Evolutionary conservation across 2,888 invertebrate genomes (phyloP).

Genomic region (Idaea straminata): DNA sequence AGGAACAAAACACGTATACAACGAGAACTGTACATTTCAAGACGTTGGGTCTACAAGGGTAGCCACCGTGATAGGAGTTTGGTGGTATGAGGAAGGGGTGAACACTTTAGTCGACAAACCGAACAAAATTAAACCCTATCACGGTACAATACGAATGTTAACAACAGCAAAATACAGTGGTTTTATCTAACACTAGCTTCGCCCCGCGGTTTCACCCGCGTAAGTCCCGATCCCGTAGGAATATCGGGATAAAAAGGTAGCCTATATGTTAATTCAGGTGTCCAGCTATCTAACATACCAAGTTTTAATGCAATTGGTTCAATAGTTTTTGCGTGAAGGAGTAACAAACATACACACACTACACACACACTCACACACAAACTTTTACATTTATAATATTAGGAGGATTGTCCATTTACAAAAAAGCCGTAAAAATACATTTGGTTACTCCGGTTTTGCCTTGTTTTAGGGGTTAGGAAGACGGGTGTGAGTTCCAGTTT

Average conservation of each 20-base stretch:
- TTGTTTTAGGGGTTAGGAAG: conserved; percentile 19
- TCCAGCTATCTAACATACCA: too few species aligned
- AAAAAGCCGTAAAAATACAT: conserved; percentile 56
- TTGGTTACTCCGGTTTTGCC: conserved; percentile 35
- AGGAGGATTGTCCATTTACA: conserved; percentile 55
- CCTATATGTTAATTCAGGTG: too few species aligned
- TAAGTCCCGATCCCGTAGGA: too few species aligned
- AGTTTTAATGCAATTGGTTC: too few species aligned
- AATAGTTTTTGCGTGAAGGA: too few species aligned
- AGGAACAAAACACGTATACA: conserved; percentile 72
- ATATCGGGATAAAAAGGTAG: too few species aligned
- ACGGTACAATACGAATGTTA: neutral
- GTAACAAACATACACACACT: too few species aligned
- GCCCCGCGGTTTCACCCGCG: too few species aligned
- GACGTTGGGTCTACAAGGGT: conserved; percentile 55
- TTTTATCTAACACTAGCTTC: conserved; percentile 25
- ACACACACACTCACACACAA: too few species aligned
- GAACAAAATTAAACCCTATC: conserved; percentile 7
- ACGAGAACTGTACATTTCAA: conserved; percentile 72
- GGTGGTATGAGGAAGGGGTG: conserved; percentile 34
- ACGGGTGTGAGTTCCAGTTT: conserved; percentile 34
- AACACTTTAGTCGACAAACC: conserved; percentile 25
- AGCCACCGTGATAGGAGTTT: conserved; percentile 15
- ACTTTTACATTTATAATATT: too few species aligned
- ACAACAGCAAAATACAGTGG: neutral